Conservation (phyloP, 2,113 vertebrate species). For the Pycnonotus jocosus region DNA sequence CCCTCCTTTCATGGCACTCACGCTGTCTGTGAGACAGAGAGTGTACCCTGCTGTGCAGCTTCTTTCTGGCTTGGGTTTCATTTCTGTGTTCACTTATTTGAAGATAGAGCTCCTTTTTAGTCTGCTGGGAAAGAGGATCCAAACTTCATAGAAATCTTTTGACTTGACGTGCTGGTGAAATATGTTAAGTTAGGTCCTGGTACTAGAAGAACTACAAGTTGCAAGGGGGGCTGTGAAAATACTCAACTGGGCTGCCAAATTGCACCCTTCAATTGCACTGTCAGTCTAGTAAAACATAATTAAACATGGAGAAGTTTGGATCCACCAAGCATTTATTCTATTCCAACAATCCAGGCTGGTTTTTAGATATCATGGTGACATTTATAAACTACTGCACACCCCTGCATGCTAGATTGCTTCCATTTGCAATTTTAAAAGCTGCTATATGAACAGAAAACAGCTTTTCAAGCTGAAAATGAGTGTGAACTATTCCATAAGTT, state of each 20-base stretch:
- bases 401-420: background rate
- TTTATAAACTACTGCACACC: background rate
- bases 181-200: background rate
- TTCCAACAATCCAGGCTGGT: background rate
- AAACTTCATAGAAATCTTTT: background rate
- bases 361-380: background rate
- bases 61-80: background rate
- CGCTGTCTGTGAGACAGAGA: background rate
- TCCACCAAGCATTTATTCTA: background rate
- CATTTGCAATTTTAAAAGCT: conserved; percentile 6
- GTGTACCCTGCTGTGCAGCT: background rate
- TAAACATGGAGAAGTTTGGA: background rate
- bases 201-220: background rate
- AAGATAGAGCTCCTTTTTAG: background rate
- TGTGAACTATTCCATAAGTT: background rate
- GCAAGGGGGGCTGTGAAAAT: background rate
- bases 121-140: rapidly evolving
- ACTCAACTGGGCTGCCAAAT: background rate
- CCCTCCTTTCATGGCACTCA: background rate
- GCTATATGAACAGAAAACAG: background rate
- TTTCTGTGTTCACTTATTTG: background rate
- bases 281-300: background rate
- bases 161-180: background rate
- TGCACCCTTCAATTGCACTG: background rate
- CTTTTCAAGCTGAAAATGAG: conserved; percentile 26